phyloP scores from a whole-genome alignment of 2,113 vertebrate species.

The Tachuris rubrigastra region DNA sequence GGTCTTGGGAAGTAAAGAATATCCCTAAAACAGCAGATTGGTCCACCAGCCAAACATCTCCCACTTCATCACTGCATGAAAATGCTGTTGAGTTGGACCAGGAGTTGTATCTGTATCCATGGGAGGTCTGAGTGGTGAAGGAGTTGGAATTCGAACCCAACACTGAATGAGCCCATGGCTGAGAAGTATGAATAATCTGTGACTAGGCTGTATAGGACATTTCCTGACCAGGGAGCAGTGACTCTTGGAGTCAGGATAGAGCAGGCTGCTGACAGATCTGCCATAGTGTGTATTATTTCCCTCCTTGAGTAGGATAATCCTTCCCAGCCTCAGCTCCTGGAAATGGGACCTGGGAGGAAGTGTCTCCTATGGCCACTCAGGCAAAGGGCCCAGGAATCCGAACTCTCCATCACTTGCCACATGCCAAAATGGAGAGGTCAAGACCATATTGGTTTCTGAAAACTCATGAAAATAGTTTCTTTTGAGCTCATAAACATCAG shows the following conservation, averaged over 20 bases:
- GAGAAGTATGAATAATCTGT: background rate
- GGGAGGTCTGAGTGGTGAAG: background rate
- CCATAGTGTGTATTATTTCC: accelerated
- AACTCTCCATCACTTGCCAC: background rate
- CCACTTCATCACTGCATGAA: background rate
- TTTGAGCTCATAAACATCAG: background rate
- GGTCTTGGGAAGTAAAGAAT: background rate
- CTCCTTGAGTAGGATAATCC: background rate
- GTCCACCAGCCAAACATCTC: background rate
- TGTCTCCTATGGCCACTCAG: background rate
- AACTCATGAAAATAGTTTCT: background rate
- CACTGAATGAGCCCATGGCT: background rate
- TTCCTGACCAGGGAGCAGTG: background rate
- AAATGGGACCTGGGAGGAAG: background rate
- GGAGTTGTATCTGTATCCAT: background rate
- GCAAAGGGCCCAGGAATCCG: background rate
- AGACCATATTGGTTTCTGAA: background rate
- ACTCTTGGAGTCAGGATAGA: background rate
- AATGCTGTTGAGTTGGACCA: background rate
- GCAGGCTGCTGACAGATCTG: background rate
- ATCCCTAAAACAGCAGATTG: background rate
- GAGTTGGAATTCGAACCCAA: background rate
- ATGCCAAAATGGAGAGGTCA: background rate
- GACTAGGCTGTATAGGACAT: background rate
- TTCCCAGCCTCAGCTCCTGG: background rate